These are phyloP conservation scores for Melanotus villosus DNA, from an alignment of 2,888 invertebrate species.

Conservation along the genomic window DNA sequence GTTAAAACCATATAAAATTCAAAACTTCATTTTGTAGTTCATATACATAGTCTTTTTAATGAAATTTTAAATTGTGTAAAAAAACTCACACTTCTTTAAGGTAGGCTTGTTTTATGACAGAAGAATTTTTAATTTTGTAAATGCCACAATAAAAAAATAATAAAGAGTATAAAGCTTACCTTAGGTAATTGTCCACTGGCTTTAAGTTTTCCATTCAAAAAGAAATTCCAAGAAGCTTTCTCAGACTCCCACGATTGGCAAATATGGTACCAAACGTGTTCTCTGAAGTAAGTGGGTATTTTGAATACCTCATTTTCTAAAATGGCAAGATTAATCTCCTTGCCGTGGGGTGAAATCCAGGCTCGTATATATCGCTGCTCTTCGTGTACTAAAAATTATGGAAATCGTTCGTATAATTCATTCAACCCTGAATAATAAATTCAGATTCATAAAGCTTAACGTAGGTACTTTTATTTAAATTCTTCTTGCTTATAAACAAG, in stretches of 20 bases:
- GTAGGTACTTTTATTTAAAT: background rate
- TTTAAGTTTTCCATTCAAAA: conserved; percentile 73
- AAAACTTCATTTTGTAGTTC: no score
- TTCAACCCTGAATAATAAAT: conserved; percentile 8
- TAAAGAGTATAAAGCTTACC: conserved; percentile 52
- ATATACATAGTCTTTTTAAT: no score
- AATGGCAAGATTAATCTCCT: conserved; percentile 72
- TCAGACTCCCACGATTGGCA: conserved; percentile 78
- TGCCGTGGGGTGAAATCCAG: conserved; percentile 75
- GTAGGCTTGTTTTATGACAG: no score
- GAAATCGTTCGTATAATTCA: conserved; percentile 15
- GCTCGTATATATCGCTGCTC: conserved; percentile 70
- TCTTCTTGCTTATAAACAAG: background rate
- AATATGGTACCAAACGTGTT: conserved; percentile 76
- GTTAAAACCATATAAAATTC: no score
- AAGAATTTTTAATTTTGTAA: no score
- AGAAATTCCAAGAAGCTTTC: conserved; percentile 75
- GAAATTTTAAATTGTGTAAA: no score
- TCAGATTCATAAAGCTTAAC: background rate
- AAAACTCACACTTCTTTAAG: no score
- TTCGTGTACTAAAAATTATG: conserved; percentile 71
- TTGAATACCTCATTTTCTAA: conserved; percentile 70
- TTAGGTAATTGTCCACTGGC: conserved; percentile 64
- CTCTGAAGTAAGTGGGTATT: conserved; percentile 66
- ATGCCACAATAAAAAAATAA: no score